Evolutionary conservation across 2,113 vertebrate species (phyloP).

Genomic region (Puntigrus tetrazona): DNA sequence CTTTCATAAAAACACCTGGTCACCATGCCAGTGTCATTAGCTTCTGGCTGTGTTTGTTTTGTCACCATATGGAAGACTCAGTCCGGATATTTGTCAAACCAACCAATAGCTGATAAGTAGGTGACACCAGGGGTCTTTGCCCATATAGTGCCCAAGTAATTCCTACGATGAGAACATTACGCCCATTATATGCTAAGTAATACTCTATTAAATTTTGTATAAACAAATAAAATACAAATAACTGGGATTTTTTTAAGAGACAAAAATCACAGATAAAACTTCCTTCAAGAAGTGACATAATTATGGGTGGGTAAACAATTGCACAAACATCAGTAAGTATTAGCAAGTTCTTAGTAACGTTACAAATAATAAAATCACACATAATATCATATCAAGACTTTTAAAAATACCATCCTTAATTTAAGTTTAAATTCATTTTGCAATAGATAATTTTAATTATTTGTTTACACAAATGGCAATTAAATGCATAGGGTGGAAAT

Average conservation of each 20-base stretch:
- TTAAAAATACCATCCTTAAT: too few species aligned
- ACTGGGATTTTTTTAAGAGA: not conserved
- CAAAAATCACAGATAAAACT: not conserved
- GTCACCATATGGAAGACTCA: conserved; percentile 27
- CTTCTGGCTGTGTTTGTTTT: conserved; percentile 28
- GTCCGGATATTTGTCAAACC: conserved; percentile 48
- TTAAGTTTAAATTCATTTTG: not conserved
- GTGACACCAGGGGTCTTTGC: not conserved
- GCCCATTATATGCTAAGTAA: not conserved
- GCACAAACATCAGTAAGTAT: not conserved
- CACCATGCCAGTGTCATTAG: conserved; percentile 11
- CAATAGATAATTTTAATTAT: not conserved
- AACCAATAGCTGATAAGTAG: conserved; percentile 32
- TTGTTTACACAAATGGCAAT: not conserved
- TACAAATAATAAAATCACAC: too few species aligned
- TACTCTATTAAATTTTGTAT: not conserved
- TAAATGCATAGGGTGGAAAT: not conserved
- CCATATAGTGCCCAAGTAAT: not conserved
- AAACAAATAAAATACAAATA: not conserved
- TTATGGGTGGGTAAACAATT: not conserved
- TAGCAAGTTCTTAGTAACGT: not conserved
- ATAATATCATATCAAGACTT: too few species aligned
- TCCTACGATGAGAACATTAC: not conserved
- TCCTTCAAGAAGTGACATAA: not conserved
- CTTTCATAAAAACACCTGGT: conserved; percentile 35